Evolutionary conservation across 2,113 vertebrate species (phyloP).

Genomic region (Anhinga rufa): DNA sequence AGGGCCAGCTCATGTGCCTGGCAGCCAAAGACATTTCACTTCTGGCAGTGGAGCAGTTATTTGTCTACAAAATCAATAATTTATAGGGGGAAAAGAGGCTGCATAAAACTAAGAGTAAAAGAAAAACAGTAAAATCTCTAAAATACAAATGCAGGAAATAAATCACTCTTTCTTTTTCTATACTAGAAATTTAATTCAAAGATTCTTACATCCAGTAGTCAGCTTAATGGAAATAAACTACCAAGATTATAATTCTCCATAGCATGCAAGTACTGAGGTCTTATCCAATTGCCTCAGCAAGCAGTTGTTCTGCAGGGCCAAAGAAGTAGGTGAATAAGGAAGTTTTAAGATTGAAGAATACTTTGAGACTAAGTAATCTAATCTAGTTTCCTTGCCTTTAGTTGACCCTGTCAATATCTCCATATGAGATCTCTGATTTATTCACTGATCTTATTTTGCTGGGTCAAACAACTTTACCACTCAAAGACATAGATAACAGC

Average conservation of each 20-base stretch:
- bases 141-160: constrained; percentile 1
- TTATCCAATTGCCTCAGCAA: background rate
- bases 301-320: background rate
- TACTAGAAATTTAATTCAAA: background rate
- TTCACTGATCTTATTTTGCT: background rate
- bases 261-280: background rate
- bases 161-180: background rate
- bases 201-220: background rate
- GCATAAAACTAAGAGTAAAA: background rate
- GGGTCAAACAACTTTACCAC: background rate
- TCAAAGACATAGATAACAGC: background rate
- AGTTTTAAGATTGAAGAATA: background rate
- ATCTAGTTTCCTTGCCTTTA: background rate
- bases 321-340: background rate
- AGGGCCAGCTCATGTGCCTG: background rate
- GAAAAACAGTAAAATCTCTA: background rate
- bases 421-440: background rate
- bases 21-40: constrained; percentile 31
- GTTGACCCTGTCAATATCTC: background rate
- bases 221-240: background rate
- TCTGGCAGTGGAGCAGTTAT: background rate
- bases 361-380: background rate
- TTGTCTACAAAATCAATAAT: constrained; percentile 49
- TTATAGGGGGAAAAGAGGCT: background rate
- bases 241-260: background rate